Evolutionary conservation across 2,797 vertebrate species (phyloP).

Genomic region (Arremon brunneinucha): DNA sequence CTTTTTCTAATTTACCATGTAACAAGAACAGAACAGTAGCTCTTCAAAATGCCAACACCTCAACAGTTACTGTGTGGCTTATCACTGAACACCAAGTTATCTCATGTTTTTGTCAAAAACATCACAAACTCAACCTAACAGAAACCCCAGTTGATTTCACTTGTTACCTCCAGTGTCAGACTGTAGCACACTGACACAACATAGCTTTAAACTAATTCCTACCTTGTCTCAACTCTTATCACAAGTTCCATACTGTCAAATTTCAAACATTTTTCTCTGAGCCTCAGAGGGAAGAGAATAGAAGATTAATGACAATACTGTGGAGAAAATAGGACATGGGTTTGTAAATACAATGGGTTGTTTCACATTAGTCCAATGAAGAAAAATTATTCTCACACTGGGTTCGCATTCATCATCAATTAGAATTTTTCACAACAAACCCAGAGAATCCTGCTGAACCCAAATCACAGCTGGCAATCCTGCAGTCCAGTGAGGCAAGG

Average conservation of each 20-base stretch:
- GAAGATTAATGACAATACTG: not conserved
- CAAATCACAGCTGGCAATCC: constrained; percentile 52
- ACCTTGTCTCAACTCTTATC: not conserved
- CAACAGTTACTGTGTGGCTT: not conserved
- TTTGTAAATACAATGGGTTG: constrained; percentile 42
- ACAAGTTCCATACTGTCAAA: not conserved
- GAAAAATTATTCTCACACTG: constrained; percentile 40
- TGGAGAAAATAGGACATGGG: constrained; percentile 1
- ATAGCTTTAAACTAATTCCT: not conserved
- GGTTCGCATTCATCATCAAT: constrained; percentile 47
- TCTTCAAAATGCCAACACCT: not conserved
- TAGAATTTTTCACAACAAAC: constrained; percentile 55
- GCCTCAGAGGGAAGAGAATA: not conserved
- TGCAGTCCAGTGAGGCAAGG: not conserved
- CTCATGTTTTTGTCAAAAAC: not conserved
- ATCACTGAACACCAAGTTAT: not conserved
- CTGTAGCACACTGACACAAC: not conserved
- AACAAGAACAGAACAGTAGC: not conserved
- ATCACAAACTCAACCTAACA: not conserved
- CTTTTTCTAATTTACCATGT: not conserved
- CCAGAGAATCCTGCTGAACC: constrained; percentile 1
- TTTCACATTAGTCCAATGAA: constrained; percentile 36
- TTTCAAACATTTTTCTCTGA: not conserved
- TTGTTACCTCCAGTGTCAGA: not conserved
- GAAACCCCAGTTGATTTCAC: not conserved